Base-by-base conservation (phyloP, 1,140 invertebrate species). In the Adoxophyes honmai region DNA sequence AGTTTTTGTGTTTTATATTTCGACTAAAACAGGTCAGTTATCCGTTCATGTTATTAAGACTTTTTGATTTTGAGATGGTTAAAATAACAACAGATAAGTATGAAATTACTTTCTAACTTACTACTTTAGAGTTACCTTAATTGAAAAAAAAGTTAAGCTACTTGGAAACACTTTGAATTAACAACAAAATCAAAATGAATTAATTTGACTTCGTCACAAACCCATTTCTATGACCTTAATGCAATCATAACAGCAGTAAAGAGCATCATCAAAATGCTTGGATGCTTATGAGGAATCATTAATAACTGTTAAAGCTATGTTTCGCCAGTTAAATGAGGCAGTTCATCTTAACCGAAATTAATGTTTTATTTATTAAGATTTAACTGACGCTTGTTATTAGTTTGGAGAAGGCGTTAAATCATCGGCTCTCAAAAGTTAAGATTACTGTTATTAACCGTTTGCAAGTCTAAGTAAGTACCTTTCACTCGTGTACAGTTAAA, bases 401-500 rank as follows among this genome's bases (percentile, higher is more conserved):
- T 33, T 48, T 6, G 5, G 42, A 11, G 2, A n/a, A 0, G 42
- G 18, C 18, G 21, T 28, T 28, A 18, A 21, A 48, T 11, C n/a
- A 48, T 11, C 4, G 28, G 11, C 21, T 48, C 16, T 48, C 21
- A 48, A 28, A 48, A 48, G 42, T 48, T 39, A 18, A 14, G 16
- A 48, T 48, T 48, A 48, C 42, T 48, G 42, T 48, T 48, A 48
- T 11, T 48, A 48, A 48, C 42, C 11, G 42, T 48, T 48, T 13
- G 16, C 16, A 10, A 7, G 15, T 42, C 4, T 48, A 48, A 48
- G 28, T 48, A 48, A 48, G 28, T 48, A 10, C 42, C 42, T 48
- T 48, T 48, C 21, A 48, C 42, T 28, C n/a, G 18, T 18, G 11
- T 13, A 18, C 10, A 13, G 42, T 48, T 21, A 48, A 18, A 21